Evolutionary conservation across 2,113 vertebrate species (phyloP), one percentile per base, ranked within the genome.

Genomic region (Blennius ocellaris): DNA sequence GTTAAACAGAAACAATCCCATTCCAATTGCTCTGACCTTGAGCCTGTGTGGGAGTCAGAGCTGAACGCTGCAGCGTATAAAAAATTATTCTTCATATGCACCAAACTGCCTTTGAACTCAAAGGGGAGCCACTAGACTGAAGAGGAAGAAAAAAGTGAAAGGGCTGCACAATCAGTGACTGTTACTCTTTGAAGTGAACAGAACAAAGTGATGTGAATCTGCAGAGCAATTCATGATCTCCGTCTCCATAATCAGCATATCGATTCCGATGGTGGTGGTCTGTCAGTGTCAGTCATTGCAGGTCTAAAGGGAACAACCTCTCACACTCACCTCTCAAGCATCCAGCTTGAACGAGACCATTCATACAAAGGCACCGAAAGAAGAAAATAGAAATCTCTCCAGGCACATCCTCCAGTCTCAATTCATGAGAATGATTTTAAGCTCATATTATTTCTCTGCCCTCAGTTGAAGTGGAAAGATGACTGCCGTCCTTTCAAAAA

Each of bases 131-230:
- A 37, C 47, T 38, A 69, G 8, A 44, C 47, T 21, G 37, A 21
- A 11, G 53, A 30, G 36, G 7, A 58, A 58, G 7, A 58, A 58
- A 47, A 57, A 58, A 17, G 14, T 7, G 6, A 41, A 48, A 8
- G 44, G 41, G 48, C 15, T 47, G 43, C 43, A 68, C 56, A 56
- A 69, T 69, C 54, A 49, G 0, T 40, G 14, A 5, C 44, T 45
- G 6, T 11, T 6, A 50, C 17, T 69, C 54, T 50, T 69, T 69
- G 66, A 69, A 50, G 54, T 5, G 43, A 66, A 66, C 43, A 16
- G 63, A 53, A 54, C 66, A 58, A 68, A 69, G 66, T 69, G 37
- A 69, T 58, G 56, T 58, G 11, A 69, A 58, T 69, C 65, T 57
- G 65, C 11, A 37, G 54, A 44, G 21, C 36, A 15, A 66, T 66